Conservation (phyloP, 2,888 invertebrate genomes). For the Ophonus ardosiacus region DNA sequence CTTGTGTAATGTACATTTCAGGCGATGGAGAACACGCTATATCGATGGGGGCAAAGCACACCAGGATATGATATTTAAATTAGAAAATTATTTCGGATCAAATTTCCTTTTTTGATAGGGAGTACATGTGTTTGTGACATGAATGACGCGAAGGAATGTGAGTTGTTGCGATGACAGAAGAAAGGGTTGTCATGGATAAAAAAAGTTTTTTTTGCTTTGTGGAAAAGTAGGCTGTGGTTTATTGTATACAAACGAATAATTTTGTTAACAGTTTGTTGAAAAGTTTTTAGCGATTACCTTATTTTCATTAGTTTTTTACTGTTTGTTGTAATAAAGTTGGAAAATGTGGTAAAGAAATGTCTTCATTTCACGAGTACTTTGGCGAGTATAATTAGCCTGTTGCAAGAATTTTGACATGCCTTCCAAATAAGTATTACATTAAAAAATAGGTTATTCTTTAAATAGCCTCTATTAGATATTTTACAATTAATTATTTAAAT, state of each 20-base stretch:
- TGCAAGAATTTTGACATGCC: too few species aligned
- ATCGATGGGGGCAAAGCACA: constrained; percentile 52
- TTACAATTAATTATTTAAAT: too few species aligned
- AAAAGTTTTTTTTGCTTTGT: constrained; percentile 3
- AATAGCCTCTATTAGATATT: too few species aligned
- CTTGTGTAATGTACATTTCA: not conserved
- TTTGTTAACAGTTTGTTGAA: not conserved
- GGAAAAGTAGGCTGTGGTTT: not conserved
- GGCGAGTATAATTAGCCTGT: too few species aligned
- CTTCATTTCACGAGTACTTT: too few species aligned
- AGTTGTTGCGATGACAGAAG: constrained; percentile 37
- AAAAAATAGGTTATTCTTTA: too few species aligned
- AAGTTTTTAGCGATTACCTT: not conserved
- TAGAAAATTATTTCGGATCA: constrained; percentile 67
- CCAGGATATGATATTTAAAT: constrained; percentile 67
- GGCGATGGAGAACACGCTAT: not conserved
- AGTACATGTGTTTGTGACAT: constrained; percentile 41
- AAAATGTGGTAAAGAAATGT: too few species aligned
- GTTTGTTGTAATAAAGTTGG: too few species aligned
- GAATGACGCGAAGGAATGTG: constrained; percentile 58
- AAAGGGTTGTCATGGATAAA: constrained; percentile 38
- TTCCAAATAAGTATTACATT: too few species aligned
- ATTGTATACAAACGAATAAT: not conserved
- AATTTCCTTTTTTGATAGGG: constrained; percentile 65
- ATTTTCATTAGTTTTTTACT: not conserved